Evolutionary conservation across 2,113 vertebrate genomes (phyloP), one percentile per base, ranked within the genome.

Genomic region (Triplophysa tibetana): DNA sequence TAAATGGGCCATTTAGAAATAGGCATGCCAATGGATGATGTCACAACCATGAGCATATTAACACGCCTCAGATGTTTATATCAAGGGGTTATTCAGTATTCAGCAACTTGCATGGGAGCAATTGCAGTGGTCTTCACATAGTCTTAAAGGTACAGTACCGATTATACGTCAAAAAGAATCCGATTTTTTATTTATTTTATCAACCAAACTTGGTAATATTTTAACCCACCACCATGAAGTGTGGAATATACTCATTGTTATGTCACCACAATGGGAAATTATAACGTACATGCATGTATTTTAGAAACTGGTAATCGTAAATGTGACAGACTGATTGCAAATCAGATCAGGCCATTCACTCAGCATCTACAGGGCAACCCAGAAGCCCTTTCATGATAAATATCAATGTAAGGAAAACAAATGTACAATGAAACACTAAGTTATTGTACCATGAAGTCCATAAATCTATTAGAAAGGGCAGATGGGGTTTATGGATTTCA

Each of bases 381-480:
- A 62, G 60, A 73, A 90, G 81, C 70, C 85, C 79, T 83, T 67
- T 84, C 85, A 85, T 88, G 86, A 91, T 88, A 90, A 88, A 91
- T 88, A 90, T 87, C 89, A 89, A 82, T 87, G 80, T 81, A 72
- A 29, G 61, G 85, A 61, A 86, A 89, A 89, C 88, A 67, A 85
- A 89, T 85, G 85, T 80, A 81, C 82, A 82, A 76, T 74, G 83
- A 90, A 88, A 88, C 81, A 83, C 77, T 84, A 88, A 84, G 87
- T 88, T 90, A 90, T 89, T 87, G 85, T 86, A 87, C 84, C 54
- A 69, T 83, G 75, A 89, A 89, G 84, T 91, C 89, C 87, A 91
- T 93, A 87, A 91, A 92, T 92, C 91, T 84, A 89, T 90, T 88
- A 85, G 70, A 87, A 85, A 89, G 91, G 87, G 91, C 89, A 91